Percentiles rank a stretch among this genome's conserved stretches.
Conservation (phyloP, 64 coral and sea anemone genomes). For the Exaiptasia diaphana region DNA sequence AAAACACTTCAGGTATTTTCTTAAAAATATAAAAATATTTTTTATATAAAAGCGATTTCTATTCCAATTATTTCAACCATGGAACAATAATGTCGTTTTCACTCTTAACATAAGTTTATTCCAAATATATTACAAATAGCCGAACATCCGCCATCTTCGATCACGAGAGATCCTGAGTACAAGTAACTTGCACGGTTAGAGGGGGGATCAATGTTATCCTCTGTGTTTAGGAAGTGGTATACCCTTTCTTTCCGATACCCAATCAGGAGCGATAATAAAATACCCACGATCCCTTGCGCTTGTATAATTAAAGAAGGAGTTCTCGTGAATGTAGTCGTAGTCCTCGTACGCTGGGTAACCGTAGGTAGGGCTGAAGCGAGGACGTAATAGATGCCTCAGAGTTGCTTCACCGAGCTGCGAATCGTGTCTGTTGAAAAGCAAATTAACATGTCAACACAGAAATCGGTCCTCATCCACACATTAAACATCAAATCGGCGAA, state of each 20-base stretch:
- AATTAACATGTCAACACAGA: background rate
- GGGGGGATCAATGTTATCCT: background rate
- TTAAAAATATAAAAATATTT: no score
- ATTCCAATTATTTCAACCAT: no score
- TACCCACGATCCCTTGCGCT: slow-evolving; percentile 70
- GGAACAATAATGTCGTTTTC: no score
- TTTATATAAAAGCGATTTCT: no score
- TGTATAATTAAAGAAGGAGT: slow-evolving; percentile 80
- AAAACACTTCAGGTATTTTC: no score
- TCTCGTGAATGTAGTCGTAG: slow-evolving; percentile 70
- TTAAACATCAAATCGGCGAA: background rate
- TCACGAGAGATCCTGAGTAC: no score
- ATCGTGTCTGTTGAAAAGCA: slow-evolving; percentile 11
- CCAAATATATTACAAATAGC: no score
- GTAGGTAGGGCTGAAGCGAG: slow-evolving; percentile 58
- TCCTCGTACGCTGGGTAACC: slow-evolving; percentile 46
- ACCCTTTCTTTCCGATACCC: slow-evolving; percentile 88
- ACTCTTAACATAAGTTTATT: no score
- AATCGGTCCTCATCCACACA: background rate
- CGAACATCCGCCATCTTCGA: no score
- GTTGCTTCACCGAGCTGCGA: slow-evolving; percentile 61
- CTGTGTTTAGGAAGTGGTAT: slow-evolving; percentile 50
- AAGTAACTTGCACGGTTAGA: no score
- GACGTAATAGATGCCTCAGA: slow-evolving; percentile 55
- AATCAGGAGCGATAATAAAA: slow-evolving; percentile 87